Percentiles rank a stretch among this genome's conserved stretches.
Conservation (phyloP, 2,797 vertebrate genomes). For the Hoplostethus atlanticus region DNA sequence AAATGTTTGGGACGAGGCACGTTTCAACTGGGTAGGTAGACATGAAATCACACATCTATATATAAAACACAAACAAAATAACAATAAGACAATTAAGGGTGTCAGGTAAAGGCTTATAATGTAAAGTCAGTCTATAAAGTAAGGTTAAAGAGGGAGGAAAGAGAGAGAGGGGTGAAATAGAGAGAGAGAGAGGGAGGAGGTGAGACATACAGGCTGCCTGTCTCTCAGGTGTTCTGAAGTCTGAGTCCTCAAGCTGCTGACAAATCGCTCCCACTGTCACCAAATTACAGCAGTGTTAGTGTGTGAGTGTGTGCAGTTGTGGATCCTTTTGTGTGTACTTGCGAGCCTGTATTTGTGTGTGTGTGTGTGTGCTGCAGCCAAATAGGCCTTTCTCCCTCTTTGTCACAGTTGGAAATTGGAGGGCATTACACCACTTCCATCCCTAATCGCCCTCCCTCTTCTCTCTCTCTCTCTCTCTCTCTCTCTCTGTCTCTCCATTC, state of each 20-base stretch:
- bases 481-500: background rate
- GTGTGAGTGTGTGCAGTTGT: background rate
- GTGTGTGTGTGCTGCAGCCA: background rate
- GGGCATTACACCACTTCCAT: too few relatives aligned
- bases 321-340: background rate
- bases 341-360: background rate
- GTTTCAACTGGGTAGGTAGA: too few relatives aligned
- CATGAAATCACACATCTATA: too few relatives aligned
- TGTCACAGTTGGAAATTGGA: background rate
- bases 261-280: conserved; percentile 11
- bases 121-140: background rate
- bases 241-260: conserved; percentile 24
- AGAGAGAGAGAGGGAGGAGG: background rate
- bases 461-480: background rate
- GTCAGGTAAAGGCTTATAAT: background rate
- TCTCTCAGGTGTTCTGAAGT: background rate
- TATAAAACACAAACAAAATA: too few relatives aligned
- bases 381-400: background rate
- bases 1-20: too few relatives aligned
- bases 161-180: background rate
- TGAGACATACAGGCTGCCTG: background rate
- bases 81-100: background rate
- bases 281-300: conserved; percentile 1
- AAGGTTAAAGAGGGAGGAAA: conserved; percentile 26
- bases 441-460: background rate